Conservation (phyloP, 2,888 invertebrate genomes). For the Chaetoderma sp. region DNA sequence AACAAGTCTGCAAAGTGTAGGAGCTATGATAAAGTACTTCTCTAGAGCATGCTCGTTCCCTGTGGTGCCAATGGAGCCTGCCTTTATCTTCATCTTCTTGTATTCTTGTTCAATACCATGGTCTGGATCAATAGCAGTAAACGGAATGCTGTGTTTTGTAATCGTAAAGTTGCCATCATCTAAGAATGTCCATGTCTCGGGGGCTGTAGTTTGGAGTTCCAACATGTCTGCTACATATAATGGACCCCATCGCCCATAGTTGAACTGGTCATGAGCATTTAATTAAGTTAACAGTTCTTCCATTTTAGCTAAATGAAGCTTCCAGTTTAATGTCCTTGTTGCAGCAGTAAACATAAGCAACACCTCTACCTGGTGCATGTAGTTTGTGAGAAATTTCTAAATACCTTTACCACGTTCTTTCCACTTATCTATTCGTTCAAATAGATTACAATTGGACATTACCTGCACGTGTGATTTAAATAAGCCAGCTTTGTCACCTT, state of each 20-base stretch:
- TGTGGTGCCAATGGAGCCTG: too few species aligned
- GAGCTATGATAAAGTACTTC: too few species aligned
- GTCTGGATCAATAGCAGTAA: too few species aligned
- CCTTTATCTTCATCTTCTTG: too few species aligned
- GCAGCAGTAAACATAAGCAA: neutral
- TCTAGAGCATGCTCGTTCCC: too few species aligned
- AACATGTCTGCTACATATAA: neutral
- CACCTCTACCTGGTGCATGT: neutral
- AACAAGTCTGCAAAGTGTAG: too few species aligned
- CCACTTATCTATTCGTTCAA: neutral
- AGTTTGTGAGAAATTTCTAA: neutral
- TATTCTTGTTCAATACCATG: too few species aligned
- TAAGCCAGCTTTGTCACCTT: too few species aligned
- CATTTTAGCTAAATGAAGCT: neutral
- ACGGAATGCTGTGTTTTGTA: neutral
- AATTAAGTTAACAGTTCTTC: neutral
- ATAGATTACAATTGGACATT: too few species aligned
- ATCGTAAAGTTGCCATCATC: neutral
- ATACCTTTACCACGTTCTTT: neutral
- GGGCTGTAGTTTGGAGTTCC: conserved; percentile 2
- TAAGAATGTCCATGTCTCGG: neutral
- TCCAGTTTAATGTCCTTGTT: neutral
- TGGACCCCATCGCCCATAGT: neutral
- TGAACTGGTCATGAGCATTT: neutral
- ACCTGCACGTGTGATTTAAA: too few species aligned